Base-by-base conservation (phyloP, 2,888 invertebrate species). In the Periphyllus acericola region DNA sequence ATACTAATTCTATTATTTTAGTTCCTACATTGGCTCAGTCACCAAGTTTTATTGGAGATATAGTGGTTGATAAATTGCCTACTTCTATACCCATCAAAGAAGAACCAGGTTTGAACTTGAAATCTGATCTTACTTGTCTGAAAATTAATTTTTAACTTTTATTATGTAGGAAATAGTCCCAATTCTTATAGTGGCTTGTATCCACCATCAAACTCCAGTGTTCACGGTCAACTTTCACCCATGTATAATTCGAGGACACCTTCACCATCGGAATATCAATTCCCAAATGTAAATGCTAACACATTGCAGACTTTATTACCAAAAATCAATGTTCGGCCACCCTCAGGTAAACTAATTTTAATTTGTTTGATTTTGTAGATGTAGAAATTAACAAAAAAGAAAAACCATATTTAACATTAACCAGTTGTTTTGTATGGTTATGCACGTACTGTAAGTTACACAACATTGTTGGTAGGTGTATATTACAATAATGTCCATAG, bases 151-250 rank as follows among this genome's bases (percentile, higher is more conserved):
- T 76, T 21, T n/a, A 3, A 11, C 14, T 68, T 87, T 88, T 88
- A 83, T 88, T 89, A 89, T 90, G 36, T 90, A 91, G 91, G 91
- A 84, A 91, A 91, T 83, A 90, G 91, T 32, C 91, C 91, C 19
- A 90, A 91, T 46, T 91, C 91, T 11, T 91, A 91, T 89, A 36
- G 71, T 80, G 36, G 79, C 21, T 87, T 87, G 46, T 87, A 81
- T 46, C 40, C 87, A 66, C 34, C 72, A 74, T 32, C 87, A 60
- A 68, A 40, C 75, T 72, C 86, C 17, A 88, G 32, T 78, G 85
- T 76, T 83, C 60, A 71, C 21, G 75, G 79, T 72, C 89, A 89
- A 66, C 86, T 83, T 19, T 89, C 89, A 79, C 89, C 89, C 55
- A 71, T 83, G 78, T 89, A 89, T 78, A 89, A 36, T 74, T 89